Evolutionary conservation across 2,797 vertebrate genomes (phyloP).

Genomic region (Microctenopoma stevenorrisi): DNA sequence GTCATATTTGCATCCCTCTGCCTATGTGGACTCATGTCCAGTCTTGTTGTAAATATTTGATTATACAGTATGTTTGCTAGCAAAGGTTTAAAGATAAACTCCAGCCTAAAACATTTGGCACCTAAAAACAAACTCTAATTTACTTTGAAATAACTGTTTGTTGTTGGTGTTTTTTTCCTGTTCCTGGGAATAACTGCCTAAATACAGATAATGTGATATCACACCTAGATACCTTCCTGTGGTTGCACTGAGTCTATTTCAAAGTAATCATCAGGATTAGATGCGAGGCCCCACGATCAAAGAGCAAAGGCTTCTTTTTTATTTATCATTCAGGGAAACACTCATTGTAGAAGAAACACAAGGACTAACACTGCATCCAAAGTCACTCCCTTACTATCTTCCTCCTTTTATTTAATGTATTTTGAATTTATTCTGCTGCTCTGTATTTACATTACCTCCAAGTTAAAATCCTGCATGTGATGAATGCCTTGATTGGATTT

Average conservation of each 20-base stretch:
- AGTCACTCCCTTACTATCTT: neutral
- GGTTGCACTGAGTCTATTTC: constrained; percentile 13
- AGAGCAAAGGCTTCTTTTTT: constrained; percentile 21
- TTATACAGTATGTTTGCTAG: neutral
- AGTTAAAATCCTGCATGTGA: no score
- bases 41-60: constrained; percentile 10
- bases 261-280: constrained; percentile 32
- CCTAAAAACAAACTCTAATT: accelerated
- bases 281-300: constrained; percentile 36
- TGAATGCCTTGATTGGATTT: no score
- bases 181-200: neutral
- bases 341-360: neutral
- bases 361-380: constrained; percentile 23
- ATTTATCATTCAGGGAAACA: constrained; percentile 2
- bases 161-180: constrained; percentile 3
- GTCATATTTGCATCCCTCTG: constrained; percentile 13
- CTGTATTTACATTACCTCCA: no score
- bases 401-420: neutral
- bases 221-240: constrained; percentile 18
- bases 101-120: neutral
- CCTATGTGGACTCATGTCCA: neutral
- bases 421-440: no score
- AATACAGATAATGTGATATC: constrained; percentile 9
- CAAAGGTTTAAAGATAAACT: constrained; percentile 14
- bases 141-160: constrained; percentile 8